Base-by-base conservation (phyloP, 2,888 invertebrate species). In the Ochropacha duplaris region DNA sequence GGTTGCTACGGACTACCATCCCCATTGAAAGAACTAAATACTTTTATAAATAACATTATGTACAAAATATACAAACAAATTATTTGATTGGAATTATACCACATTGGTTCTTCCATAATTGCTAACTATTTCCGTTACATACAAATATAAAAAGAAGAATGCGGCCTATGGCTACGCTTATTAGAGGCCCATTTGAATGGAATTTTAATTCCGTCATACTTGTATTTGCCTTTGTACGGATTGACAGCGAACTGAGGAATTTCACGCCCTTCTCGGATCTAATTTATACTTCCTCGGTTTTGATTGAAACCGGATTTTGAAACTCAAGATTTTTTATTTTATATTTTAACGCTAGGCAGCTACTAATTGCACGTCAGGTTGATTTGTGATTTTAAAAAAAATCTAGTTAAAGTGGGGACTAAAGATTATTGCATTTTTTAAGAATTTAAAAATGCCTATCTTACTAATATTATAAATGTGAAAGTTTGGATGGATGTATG, bases 251-350 rank as follows among this genome's bases (percentile, higher is more conserved):
- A 66, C 61, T 65, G 80, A 69, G 85, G 86, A 87, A 90, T 89
- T 89, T 89, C 86, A 89, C 89, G 84, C 86, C 79, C 75, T 72
- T 69, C 72, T 72, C n/a, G n/a, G n/a, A n/a, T n/a, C 77, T 88
- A 88, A 89, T 88, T 87, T 87, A 86, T 88, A 84, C 83, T 87
- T 88, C 88, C 88, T 86, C 74, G 71, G 76, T 78, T 74, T 64
- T 64, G 58, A 57, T 50, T 50, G 5, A 28, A 24, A 50, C 9
- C 26, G 3, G 26, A 24, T 26, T 51, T 51, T 28, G 11, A 28
- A 16, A 9, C 26, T n/a, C 24, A 22, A 22, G 24, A 1, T 22
- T 4, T n/a, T 50, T 22, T 51, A 16, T 50, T 26, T 8, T 19
- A 44, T 16, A n/a, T 51, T 51, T 26, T 16, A 51, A 51, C 28